phyloP scores from a whole-genome alignment of 2,888 invertebrate species.

The Leptinotarsa tumamoca region DNA sequence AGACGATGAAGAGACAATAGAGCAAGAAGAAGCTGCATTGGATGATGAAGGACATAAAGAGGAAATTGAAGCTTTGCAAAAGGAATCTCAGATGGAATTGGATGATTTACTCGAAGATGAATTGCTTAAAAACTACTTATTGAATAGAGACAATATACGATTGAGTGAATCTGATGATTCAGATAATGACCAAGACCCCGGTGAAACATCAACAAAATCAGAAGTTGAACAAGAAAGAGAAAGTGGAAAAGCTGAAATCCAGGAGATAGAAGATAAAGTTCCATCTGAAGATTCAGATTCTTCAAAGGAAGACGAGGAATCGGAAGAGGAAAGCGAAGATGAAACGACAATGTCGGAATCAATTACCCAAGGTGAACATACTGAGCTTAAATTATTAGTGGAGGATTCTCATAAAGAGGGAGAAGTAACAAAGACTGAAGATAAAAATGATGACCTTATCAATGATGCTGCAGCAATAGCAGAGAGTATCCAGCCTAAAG shows the following conservation, averaged over 20 bases:
- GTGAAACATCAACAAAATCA: conserved; percentile 35
- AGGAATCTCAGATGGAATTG: conserved; percentile 90
- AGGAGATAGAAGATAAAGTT: conserved; percentile 70
- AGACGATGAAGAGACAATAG: conserved; percentile 95
- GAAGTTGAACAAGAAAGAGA: conserved; percentile 72
- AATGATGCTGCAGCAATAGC: conserved; percentile 95
- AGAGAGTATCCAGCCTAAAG: conserved; percentile 97
- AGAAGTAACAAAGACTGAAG: conserved; percentile 61
- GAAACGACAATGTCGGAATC: conserved; percentile 51
- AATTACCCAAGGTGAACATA: conserved; percentile 57
- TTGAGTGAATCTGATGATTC: conserved; percentile 63
- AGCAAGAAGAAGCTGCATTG: conserved; percentile 79
- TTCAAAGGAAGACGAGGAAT: conserved; percentile 58
- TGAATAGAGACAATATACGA: conserved; percentile 73
- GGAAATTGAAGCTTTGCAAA: conserved; percentile 87
- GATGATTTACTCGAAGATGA: conserved; percentile 86
- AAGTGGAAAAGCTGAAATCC: conserved; percentile 71
- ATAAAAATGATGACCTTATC: conserved; percentile 79
- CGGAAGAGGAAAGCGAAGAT: conserved; percentile 56
- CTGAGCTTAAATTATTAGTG: conserved; percentile 71
- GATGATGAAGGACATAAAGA: conserved; percentile 70
- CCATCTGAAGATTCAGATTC: conserved; percentile 66
- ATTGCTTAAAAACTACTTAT: conserved; percentile 84
- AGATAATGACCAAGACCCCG: conserved; percentile 43
- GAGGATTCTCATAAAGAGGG: conserved; percentile 65